Conservation (phyloP, 2,888 invertebrate genomes). For the Hyppa rectilinea region DNA sequence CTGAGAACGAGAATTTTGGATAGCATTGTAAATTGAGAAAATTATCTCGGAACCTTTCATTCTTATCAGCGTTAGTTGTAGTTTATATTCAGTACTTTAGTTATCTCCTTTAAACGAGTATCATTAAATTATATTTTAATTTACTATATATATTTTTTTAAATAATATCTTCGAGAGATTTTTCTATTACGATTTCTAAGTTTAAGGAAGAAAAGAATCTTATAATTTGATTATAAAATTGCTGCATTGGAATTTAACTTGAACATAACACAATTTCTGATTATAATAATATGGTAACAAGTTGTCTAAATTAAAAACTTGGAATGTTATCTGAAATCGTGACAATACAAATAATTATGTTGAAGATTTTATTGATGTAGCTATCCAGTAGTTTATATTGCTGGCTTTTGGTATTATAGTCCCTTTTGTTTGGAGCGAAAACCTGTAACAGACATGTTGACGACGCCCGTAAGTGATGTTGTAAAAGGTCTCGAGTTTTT, state of each 20-base stretch:
- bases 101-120: too few species aligned
- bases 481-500: conserved; percentile 14
- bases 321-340: conserved; percentile 32
- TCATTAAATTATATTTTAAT: too few species aligned
- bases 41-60: not conserved
- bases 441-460: conserved; percentile 21
- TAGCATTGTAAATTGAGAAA: conserved; percentile 7
- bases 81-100: too few species aligned
- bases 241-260: not conserved
- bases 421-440: conserved; percentile 12
- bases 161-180: too few species aligned
- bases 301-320: too few species aligned
- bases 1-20: not conserved
- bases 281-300: too few species aligned
- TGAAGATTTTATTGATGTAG: conserved; percentile 20
- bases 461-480: conserved; percentile 7
- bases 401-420: not conserved
- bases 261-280: too few species aligned
- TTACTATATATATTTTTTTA: too few species aligned
- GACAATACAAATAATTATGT: conserved; percentile 28
- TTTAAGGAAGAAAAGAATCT: too few species aligned
- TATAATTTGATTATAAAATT: not conserved
- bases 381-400: conserved; percentile 5
- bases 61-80: not conserved
- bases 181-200: not conserved